Percentiles rank a stretch among this genome's conserved stretches.
Evolutionary conservation across 2,888 invertebrate species (phyloP).

Genomic region (Rotaria magnacalcarata): DNA sequence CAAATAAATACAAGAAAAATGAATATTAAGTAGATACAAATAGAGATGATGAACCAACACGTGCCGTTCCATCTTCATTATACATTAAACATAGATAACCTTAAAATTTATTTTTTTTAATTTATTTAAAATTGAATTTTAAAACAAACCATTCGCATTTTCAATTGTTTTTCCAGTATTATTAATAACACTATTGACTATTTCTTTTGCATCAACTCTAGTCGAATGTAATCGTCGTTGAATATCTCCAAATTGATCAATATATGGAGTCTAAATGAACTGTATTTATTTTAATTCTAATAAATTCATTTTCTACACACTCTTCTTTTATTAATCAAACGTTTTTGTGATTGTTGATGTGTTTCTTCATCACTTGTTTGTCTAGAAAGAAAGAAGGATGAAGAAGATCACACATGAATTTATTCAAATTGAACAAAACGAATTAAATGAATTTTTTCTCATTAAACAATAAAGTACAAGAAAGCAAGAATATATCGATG

Average conservation of each 20-base stretch:
- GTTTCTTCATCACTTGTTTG: constrained; percentile 9
- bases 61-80: constrained; percentile 28
- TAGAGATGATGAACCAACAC: neutral
- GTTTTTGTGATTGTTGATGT: neutral
- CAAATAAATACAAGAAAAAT: constrained; percentile 6
- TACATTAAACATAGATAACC: constrained; percentile 34
- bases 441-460: neutral
- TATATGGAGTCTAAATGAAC: neutral
- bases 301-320: neutral
- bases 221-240: constrained; percentile 22
- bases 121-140: neutral
- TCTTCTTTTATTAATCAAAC: neutral
- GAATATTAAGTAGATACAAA: constrained; percentile 26
- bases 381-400: neutral
- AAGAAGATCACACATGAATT: no score
- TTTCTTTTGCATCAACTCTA: neutral
- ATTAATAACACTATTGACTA: neutral
- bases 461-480: neutral
- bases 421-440: no score
- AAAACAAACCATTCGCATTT: neutral
- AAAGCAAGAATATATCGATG: neutral
- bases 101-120: neutral
- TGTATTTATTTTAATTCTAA: no score
- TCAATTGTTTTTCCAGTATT: constrained; percentile 8
- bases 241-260: constrained; percentile 30